Evolutionary conservation across 2,888 invertebrate genomes (phyloP), one percentile per base, ranked within the genome.

Genomic region (Hemaris fuciformis): DNA sequence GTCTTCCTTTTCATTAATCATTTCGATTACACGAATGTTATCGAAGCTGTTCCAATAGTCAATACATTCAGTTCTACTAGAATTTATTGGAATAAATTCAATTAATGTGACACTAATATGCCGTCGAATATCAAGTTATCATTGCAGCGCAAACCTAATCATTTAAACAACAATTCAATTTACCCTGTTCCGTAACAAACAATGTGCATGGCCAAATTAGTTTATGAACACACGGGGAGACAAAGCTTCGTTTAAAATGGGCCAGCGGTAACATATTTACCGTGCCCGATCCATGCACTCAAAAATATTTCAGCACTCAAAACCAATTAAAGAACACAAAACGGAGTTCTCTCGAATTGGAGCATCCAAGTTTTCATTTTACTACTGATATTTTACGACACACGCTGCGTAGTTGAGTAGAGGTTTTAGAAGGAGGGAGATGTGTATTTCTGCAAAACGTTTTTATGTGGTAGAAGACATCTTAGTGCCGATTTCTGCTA

Each of bases 241-340:
- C 22, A 53, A 38, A 53, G 31, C 27, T 10, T 53, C 64, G 64
- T 67, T 69, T 70, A 72, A 64, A 67, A 69, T 10, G 31, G 31
- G 31, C 27, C 53, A 10, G 23, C 3, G 53, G 27, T 53, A 53
- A 53, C 53, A 18, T 27, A 68, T 72, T 81, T 73, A 76, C 71
- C 69, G 67, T 69, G 71, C 71, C 74, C 73, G 76, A 78, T 76
- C 71, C 70, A 72, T 75, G 73, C 78, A 82, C 81, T 81, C 81
- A 82, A 83, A 83, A 82, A 80, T 81, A 80, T 81, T 79, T 81
- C 75, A 80, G 71, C 71, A 75, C 75, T 75, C 78, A 53, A 84
- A 84, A 79, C 74, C 80, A 84, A 85, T 85, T 83, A 84, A 27
- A 73, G 77, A 72, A 71, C 75, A 79, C 80, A 82, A 80, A 83